Base-by-base conservation (phyloP, 1,140 invertebrate species). In the Ruditapes philippinarum region DNA sequence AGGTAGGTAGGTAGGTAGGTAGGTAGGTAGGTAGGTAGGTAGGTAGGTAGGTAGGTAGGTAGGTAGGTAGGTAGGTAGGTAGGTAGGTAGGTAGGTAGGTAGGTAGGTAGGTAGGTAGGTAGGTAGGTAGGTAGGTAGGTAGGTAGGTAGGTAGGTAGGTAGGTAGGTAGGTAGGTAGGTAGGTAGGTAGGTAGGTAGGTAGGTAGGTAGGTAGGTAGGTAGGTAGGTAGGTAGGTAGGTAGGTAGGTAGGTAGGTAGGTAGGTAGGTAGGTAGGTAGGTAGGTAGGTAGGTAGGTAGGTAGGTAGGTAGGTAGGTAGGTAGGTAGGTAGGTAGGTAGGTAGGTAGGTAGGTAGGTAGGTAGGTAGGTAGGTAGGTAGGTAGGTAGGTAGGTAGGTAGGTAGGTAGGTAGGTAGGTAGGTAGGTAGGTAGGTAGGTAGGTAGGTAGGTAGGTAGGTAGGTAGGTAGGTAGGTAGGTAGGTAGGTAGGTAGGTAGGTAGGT, bases 1-100 rank as follows among this genome's bases (percentile, higher is more conserved):
- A 60, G 9, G 57, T 60, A n/a, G 57, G 22, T 60, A n/a, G 9
- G 57, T 9, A n/a, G 9, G 57, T 60, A n/a, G 9, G 57, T 60
- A 60, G 57, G 57, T 60, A n/a, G 9, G 22, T 60, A n/a, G 9
- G 57, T 60, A 60, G 57, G 57, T 60, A n/a, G n/a, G 9, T 60
- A 60, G 57, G 57, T 60, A n/a, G 57, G 57, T 60, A n/a, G 22
- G 57, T 60, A 60, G 57, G 57, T 60, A 60, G 57, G 57, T 12
- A 60, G 57, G 57, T 49, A n/a, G n/a, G n/a, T n/a, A n/a, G n/a
- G n/a, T n/a, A n/a, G n/a, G n/a, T n/a, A n/a, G n/a, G n/a, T 51
- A 51, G 49, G 49, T 51, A 51, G 49, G 49, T 51, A 51, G 49
- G 49, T 51, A 51, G 49, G 49, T 51, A 51, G 49, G 49, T 51